Evolutionary conservation across 2,888 invertebrate genomes (phyloP).

Genomic region (Volucella zonaria): DNA sequence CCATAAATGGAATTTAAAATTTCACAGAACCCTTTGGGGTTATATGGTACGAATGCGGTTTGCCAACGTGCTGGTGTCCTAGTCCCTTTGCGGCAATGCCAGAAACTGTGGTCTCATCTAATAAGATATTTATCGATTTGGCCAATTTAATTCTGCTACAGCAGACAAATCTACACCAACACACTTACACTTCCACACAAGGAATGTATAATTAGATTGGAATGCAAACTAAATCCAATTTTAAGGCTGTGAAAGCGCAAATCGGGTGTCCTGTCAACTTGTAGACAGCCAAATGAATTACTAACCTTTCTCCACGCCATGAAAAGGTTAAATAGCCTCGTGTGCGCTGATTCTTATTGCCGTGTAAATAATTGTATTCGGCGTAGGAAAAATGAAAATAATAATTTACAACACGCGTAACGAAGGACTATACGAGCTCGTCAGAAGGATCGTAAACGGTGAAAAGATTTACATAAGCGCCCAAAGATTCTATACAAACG

Average conservation of each 20-base stretch:
- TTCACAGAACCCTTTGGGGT: too few species aligned
- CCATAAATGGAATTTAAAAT: too few species aligned
- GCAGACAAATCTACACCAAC: background rate
- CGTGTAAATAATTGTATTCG: background rate
- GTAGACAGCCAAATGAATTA: background rate
- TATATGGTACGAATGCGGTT: too few species aligned
- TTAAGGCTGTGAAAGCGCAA: background rate
- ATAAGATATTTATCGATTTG: background rate
- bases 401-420: background rate
- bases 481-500: background rate
- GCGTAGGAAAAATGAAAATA: background rate
- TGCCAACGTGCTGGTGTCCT: too few species aligned
- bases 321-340: background rate
- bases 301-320: background rate
- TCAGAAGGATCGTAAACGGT: background rate
- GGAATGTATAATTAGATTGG: background rate
- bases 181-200: background rate
- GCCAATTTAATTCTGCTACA: background rate
- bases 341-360: background rate
- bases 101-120: background rate
- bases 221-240: constrained; percentile 2
- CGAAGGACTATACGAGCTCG: background rate
- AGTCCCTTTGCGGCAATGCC: too few species aligned
- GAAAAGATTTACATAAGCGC: background rate
- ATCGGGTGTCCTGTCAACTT: too few species aligned